A percentile compares a stretch with the other conserved stretches of the same genome.
These are phyloP conservation scores for Crossocerus cetratus DNA, from an alignment of 2,888 invertebrate species.

Conservation along the genomic window DNA sequence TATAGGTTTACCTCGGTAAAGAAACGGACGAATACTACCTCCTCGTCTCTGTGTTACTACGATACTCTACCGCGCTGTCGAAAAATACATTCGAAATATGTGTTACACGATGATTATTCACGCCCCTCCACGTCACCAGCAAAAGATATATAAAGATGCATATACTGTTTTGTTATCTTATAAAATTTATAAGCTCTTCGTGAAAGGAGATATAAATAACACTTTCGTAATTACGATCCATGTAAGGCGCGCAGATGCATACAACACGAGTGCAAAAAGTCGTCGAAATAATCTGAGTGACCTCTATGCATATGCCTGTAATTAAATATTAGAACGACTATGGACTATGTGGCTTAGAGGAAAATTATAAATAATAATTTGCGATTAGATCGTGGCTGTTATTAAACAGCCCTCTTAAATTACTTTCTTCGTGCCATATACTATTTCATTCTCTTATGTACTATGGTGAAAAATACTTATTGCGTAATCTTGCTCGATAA, in stretches of 20 bases:
- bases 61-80: not conserved
- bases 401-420: slow-evolving; percentile 43
- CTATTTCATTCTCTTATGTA: slow-evolving; percentile 18
- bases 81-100: slow-evolving; percentile 33
- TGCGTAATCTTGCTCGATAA: slow-evolving; percentile 60
- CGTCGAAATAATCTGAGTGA: slow-evolving; percentile 17
- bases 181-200: too few species aligned
- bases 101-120: slow-evolving; percentile 26
- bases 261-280: slow-evolving; percentile 19
- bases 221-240: slow-evolving; percentile 8
- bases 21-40: slow-evolving; percentile 10
- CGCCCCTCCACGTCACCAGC: slow-evolving; percentile 1
- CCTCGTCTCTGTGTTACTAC: slow-evolving; percentile 1
- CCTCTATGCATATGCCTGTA: slow-evolving; percentile 31
- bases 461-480: slow-evolving; percentile 66
- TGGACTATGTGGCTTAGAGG: slow-evolving; percentile 9
- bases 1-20: slow-evolving; percentile 10
- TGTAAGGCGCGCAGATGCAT: slow-evolving; percentile 12
- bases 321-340: slow-evolving; percentile 25
- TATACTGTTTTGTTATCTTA: too few species aligned
- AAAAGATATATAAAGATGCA: too few species aligned
- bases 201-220: slow-evolving; percentile 10
- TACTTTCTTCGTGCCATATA: slow-evolving; percentile 21
- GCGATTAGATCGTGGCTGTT: slow-evolving; percentile 25
- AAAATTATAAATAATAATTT: slow-evolving; percentile 40